A percentile compares a stretch with the other conserved stretches of the same genome.
Conservation (phyloP, 1,140 invertebrate genomes). For the Drosophila malerkotliana region DNA sequence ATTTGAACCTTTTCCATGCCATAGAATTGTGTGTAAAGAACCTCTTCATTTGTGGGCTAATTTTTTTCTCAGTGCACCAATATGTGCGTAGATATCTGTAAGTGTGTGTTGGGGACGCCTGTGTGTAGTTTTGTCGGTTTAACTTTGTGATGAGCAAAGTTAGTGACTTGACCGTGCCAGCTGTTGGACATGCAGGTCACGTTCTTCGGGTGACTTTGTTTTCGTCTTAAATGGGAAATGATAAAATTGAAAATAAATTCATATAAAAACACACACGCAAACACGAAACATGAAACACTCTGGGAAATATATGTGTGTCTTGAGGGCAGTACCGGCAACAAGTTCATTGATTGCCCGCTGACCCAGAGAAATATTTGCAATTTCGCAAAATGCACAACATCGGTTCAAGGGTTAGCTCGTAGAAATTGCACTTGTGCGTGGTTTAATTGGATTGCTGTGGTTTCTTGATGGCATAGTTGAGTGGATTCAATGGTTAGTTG, state of each 20-base stretch:
- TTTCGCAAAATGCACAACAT: slow-evolving; percentile 31
- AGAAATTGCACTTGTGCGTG: slow-evolving; percentile 22
- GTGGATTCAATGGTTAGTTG: neutral
- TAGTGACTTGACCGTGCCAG: slow-evolving; percentile 67
- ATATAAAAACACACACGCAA: slow-evolving; percentile 34
- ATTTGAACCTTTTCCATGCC: neutral
- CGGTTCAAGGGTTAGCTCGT: slow-evolving; percentile 10
- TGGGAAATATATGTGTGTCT: slow-evolving; percentile 35
- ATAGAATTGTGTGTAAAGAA: neutral
- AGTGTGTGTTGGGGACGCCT: slow-evolving; percentile 17
- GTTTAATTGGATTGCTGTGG: slow-evolving; percentile 37
- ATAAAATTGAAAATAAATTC: slow-evolving; percentile 81
- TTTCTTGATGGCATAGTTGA: neutral
- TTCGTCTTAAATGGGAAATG: slow-evolving; percentile 81
- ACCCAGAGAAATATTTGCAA: slow-evolving; percentile 25
- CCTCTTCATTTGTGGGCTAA: neutral
- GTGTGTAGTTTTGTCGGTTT: slow-evolving; percentile 55
- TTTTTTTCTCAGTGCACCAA: neutral
- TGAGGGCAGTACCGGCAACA: slow-evolving; percentile 35
- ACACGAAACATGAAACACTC: slow-evolving; percentile 4
- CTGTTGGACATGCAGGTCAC: slow-evolving; percentile 68
- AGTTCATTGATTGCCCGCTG: slow-evolving; percentile 55
- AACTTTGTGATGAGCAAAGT: slow-evolving; percentile 75
- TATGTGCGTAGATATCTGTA: neutral
- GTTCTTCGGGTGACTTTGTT: slow-evolving; percentile 76